phyloP scores from a whole-genome alignment of 2,888 invertebrate genomes.

The Parthenolecanium corni region DNA sequence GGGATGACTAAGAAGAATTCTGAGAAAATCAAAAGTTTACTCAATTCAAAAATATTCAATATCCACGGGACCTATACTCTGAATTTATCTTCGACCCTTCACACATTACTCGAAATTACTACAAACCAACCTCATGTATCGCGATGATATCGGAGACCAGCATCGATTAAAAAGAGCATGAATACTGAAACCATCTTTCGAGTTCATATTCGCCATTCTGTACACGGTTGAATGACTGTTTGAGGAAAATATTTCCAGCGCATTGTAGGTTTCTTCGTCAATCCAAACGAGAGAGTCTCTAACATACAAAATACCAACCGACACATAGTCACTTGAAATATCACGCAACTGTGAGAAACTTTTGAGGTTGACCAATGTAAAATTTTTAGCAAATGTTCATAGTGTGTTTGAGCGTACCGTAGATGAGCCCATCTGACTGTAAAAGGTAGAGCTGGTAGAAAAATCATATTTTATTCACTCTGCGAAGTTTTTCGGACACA shows the following conservation, averaged over 20 bases:
- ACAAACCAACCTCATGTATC: constrained; percentile 55
- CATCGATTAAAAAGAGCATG: constrained; percentile 60
- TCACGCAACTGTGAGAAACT: background rate
- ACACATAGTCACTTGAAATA: background rate
- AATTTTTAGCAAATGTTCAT: too few relatives aligned
- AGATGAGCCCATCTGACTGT: too few relatives aligned
- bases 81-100: too few relatives aligned
- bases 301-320: too few relatives aligned
- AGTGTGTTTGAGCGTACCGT: too few relatives aligned
- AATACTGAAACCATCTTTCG: constrained; percentile 60
- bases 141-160: constrained; percentile 48
- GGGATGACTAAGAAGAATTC: constrained; percentile 29
- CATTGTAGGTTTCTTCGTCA: constrained; percentile 58
- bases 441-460: too few relatives aligned
- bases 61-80: too few relatives aligned
- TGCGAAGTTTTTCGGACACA: too few relatives aligned
- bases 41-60: constrained; percentile 14
- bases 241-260: constrained; percentile 63
- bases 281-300: constrained; percentile 55
- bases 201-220: constrained; percentile 50
- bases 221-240: constrained; percentile 62
- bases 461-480: too few relatives aligned
- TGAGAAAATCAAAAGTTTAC: constrained; percentile 29
- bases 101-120: too few relatives aligned
- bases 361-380: too few relatives aligned